A percentile compares a stretch with the other conserved stretches of the same genome.
Evolutionary conservation across 2,888 invertebrate species (phyloP).

Genomic region (Oxytorus armatus): DNA sequence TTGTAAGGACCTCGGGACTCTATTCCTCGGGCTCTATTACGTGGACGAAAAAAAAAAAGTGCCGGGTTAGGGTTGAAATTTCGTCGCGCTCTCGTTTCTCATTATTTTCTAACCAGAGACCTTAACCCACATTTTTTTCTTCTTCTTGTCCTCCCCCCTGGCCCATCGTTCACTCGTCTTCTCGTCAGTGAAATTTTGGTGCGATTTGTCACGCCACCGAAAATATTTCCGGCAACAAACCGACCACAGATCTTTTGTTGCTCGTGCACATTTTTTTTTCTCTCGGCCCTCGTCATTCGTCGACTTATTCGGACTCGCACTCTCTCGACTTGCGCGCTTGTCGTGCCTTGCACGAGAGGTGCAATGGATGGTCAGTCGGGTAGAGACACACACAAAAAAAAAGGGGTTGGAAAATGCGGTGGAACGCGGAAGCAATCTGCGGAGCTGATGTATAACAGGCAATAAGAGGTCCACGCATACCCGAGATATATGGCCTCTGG

Average conservation of each 20-base stretch:
- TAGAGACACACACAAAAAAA: constrained; percentile 42
- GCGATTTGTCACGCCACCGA: constrained; percentile 62
- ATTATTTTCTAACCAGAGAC: constrained; percentile 7
- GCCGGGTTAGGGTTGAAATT: constrained; percentile 29
- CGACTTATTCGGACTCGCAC: not conserved
- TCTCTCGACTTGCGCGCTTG: constrained; percentile 10
- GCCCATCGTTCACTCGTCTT: constrained; percentile 48
- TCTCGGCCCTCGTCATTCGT: not conserved
- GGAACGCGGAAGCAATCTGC: constrained; percentile 67
- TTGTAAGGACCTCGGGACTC: no score
- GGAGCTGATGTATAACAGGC: constrained; percentile 50
- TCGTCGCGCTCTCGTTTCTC: constrained; percentile 45
- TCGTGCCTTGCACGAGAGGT: not conserved
- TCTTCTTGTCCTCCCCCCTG: constrained; percentile 49
- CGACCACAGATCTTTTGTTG: constrained; percentile 78
- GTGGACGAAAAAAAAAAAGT: constrained; percentile 1
- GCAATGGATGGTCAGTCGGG: constrained; percentile 28
- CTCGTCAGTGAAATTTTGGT: constrained; percentile 39
- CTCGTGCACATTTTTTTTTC: constrained; percentile 42
- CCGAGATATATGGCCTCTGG: constrained; percentile 43
- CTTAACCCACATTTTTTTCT: constrained; percentile 72
- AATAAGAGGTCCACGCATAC: constrained; percentile 47
- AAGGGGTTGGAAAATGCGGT: constrained; percentile 63
- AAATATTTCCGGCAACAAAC: constrained; percentile 77
- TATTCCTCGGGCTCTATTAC: constrained; percentile 17